Evolutionary conservation across 2,113 vertebrate species (phyloP).

Genomic region (Pholis gunnellus): DNA sequence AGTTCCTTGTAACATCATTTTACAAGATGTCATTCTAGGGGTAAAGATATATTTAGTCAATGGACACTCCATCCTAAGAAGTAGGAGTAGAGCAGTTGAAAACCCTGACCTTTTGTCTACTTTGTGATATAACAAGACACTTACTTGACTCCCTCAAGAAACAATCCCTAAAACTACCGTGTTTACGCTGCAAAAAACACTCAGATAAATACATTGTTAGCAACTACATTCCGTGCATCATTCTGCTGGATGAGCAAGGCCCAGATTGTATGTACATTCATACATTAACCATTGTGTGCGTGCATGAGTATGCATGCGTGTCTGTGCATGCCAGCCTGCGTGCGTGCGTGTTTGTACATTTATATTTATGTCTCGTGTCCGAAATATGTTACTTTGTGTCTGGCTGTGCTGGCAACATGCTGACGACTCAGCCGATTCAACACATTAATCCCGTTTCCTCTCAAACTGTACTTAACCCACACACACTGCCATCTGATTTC

Average conservation of each 20-base stretch:
- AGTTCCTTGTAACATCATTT: not conserved
- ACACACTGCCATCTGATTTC: constrained; percentile 41
- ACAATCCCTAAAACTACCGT: not conserved
- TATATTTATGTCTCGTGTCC: constrained; percentile 56
- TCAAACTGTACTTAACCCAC: constrained; percentile 49
- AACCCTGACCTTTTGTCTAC: not conserved
- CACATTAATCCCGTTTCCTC: constrained; percentile 60
- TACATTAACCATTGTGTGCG: constrained; percentile 4
- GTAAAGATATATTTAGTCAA: not conserved
- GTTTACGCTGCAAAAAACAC: not conserved
- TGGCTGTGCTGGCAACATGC: constrained; percentile 46
- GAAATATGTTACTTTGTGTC: constrained; percentile 67
- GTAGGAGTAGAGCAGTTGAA: not conserved
- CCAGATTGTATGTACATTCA: constrained; percentile 24
- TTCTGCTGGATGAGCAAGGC: constrained; percentile 24
- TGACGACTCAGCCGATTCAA: constrained; percentile 67
- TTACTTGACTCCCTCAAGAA: not conserved
- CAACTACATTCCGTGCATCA: not conserved
- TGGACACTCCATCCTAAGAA: too few species aligned
- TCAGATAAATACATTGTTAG: not conserved
- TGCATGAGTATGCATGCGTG: not conserved
- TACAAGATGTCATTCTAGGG: not conserved
- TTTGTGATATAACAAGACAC: not conserved
- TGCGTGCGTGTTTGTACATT: not conserved
- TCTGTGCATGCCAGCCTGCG: not conserved